Conservation (phyloP, 2,113 vertebrate species). For the Channa argus region DNA sequence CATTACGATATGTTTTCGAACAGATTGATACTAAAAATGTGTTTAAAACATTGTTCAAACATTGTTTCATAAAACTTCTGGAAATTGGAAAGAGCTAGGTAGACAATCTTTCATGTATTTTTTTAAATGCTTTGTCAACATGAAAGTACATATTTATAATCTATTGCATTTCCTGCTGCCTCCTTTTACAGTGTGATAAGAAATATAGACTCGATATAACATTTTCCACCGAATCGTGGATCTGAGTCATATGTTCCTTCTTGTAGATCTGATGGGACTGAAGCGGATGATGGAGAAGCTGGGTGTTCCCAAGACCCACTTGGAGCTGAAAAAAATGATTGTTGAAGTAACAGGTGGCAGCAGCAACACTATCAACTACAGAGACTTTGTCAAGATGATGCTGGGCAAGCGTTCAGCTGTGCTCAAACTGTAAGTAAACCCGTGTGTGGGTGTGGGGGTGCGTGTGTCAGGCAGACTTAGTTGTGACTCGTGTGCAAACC, state of each 20-base stretch:
- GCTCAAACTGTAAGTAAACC: slow-evolving; percentile 93
- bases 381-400: slow-evolving; percentile 98
- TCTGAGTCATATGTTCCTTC: background rate
- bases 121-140: too few species aligned
- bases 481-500: background rate
- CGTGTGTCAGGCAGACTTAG: background rate
- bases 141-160: too few species aligned
- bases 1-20: too few species aligned
- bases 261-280: slow-evolving; percentile 94
- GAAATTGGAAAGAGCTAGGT: too few species aligned
- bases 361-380: slow-evolving; percentile 94
- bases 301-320: slow-evolving; percentile 94
- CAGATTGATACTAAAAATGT: too few species aligned
- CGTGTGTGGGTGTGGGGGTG: background rate
- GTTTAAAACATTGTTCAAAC: too few species aligned
- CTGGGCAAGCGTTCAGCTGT: slow-evolving; percentile 95
- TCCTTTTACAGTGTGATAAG: too few species aligned
- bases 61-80: too few species aligned
- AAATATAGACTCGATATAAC: too few species aligned
- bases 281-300: slow-evolving; percentile 99
- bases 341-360: slow-evolving; percentile 91
- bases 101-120: too few species aligned
- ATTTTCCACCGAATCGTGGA: background rate
- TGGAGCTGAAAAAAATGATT: slow-evolving; percentile 99
- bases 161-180: too few species aligned